phyloP scores from a whole-genome alignment of 2,888 invertebrate species.

The Lysandra coridon region DNA sequence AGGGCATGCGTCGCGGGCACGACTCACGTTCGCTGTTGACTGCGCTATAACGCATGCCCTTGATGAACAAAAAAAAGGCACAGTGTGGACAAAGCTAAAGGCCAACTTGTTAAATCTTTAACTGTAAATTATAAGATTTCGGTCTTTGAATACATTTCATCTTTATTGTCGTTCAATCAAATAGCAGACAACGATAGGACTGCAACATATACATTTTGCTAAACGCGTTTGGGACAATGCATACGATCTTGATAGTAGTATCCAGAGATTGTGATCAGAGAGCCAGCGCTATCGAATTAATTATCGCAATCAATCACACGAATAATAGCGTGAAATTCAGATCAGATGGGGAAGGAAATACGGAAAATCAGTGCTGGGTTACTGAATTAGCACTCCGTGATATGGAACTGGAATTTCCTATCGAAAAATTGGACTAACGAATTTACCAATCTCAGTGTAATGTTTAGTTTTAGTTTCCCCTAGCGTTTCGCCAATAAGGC shows the following conservation, averaged over 20 bases:
- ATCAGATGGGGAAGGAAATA: slow-evolving; percentile 15
- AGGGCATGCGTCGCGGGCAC: no score
- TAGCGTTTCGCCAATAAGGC: no score
- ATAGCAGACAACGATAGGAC: no score
- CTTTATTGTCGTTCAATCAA: no score
- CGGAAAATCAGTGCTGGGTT: background rate
- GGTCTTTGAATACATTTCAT: no score
- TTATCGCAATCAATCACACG: slow-evolving; percentile 8
- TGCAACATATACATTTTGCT: background rate
- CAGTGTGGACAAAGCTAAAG: no score
- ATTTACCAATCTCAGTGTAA: background rate
- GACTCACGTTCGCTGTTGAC: no score
- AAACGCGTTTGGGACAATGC: background rate
- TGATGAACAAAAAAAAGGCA: no score
- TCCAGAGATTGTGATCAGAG: background rate
- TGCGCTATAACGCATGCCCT: no score
- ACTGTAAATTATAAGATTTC: no score
- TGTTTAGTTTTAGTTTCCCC: no score
- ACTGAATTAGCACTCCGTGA: background rate
- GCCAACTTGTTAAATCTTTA: no score
- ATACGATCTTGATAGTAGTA: background rate
- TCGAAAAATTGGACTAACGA: background rate
- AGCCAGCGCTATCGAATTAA: background rate
- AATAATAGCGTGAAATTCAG: slow-evolving; percentile 3
- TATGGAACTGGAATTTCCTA: background rate